Evolutionary conservation across 2,797 vertebrate genomes (phyloP).

Genomic region (Sebastes nivosus): DNA sequence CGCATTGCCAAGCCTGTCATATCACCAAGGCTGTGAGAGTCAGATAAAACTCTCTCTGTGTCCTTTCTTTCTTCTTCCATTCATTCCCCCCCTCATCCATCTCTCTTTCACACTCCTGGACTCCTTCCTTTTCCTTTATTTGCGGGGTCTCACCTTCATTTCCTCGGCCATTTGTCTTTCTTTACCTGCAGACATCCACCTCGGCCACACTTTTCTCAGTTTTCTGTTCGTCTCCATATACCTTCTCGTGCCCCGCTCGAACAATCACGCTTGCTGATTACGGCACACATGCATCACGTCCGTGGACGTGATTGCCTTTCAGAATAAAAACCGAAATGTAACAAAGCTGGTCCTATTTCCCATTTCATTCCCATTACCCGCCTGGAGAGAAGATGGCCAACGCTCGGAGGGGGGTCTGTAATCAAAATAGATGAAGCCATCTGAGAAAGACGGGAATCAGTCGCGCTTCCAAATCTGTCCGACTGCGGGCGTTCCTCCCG

Average conservation of each 20-base stretch:
- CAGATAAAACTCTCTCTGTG: conserved; percentile 70
- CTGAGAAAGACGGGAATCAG: conserved; percentile 30
- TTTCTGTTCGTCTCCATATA: background rate
- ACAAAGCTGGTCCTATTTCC: conserved; percentile 22
- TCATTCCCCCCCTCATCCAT: conserved; percentile 2
- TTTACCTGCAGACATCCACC: conserved; percentile 13
- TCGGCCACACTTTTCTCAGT: background rate
- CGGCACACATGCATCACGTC: conserved; percentile 8
- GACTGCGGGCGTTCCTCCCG: background rate
- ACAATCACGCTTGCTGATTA: background rate
- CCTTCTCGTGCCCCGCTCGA: background rate
- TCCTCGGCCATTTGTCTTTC: background rate
- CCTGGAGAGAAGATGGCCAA: conserved; percentile 43
- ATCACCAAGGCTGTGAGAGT: conserved; percentile 66
- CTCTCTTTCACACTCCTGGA: background rate
- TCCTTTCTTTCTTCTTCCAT: conserved; percentile 15
- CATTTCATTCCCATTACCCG: conserved; percentile 46
- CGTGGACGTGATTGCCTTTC: conserved; percentile 43
- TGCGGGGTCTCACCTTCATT: conserved; percentile 17
- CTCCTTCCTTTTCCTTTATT: conserved; percentile 2
- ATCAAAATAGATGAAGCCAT: conserved; percentile 63
- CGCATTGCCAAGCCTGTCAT: conserved; percentile 63
- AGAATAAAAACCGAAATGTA: conserved; percentile 47
- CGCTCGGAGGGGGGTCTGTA: conserved; percentile 47
- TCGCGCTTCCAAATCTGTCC: conserved; percentile 25